Conservation (phyloP, 2,113 vertebrate genomes). For the Elaphurus davidianus region DNA sequence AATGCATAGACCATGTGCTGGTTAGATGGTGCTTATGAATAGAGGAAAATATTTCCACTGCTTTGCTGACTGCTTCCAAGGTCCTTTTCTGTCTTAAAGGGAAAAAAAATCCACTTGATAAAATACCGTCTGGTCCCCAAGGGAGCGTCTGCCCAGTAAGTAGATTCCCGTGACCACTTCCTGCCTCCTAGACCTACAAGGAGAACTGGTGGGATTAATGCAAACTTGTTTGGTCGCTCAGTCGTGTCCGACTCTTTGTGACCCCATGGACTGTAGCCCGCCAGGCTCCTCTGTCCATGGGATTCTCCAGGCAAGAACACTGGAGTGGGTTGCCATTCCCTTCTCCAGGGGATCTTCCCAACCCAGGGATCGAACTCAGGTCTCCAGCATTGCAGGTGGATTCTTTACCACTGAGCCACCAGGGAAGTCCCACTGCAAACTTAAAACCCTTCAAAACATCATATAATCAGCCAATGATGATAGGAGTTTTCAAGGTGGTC, state of each 20-base stretch:
- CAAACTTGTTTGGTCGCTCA: not conserved
- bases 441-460: not conserved
- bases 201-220: not conserved
- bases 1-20: not conserved
- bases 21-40: not conserved
- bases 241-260: accelerated
- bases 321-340: not conserved
- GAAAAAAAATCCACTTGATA: not conserved
- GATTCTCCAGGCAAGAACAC: not conserved
- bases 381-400: not conserved
- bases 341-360: not conserved
- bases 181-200: not conserved
- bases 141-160: not conserved
- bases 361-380: not conserved
- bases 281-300: not conserved
- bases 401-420: not conserved
- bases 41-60: not conserved
- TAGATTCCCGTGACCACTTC: not conserved
- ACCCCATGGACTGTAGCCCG: not conserved
- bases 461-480: not conserved
- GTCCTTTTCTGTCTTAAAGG: not conserved
- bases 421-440: not conserved
- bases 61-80: not conserved
- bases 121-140: not conserved
- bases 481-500: not conserved